These are phyloP conservation scores for Thermophis baileyi DNA, from an alignment of 2,113 vertebrate genomes.

Conservation along the genomic window DNA sequence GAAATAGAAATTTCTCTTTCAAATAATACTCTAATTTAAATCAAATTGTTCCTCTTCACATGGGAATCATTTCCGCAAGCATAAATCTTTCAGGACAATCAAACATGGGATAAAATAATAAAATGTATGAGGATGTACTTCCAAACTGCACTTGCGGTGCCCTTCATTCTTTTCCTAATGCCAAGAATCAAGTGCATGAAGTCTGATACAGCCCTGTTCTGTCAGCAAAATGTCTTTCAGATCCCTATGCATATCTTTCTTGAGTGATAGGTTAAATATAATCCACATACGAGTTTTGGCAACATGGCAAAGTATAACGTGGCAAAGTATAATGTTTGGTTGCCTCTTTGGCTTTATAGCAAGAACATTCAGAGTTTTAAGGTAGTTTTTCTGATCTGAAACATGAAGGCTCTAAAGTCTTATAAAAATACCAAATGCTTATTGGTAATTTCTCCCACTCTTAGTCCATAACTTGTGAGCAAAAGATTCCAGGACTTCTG, in stretches of 20 bases:
- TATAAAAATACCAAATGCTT: not conserved
- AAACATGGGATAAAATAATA: not conserved
- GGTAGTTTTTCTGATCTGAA: not conserved
- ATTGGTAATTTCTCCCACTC: not conserved
- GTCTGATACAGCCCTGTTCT: slow-evolving; percentile 1
- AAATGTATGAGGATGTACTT: not conserved
- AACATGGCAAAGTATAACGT: not conserved
- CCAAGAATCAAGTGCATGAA: not conserved
- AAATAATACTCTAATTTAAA: not conserved
- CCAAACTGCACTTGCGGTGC: not conserved
- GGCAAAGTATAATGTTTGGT: not conserved
- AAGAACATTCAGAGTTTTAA: not conserved
- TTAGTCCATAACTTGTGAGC: not conserved
- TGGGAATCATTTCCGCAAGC: not conserved
- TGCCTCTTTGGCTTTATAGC: not conserved
- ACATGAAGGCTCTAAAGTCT: not conserved
- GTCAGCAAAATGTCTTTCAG: slow-evolving; percentile 11
- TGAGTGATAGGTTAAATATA: not conserved
- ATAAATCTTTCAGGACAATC: not conserved
- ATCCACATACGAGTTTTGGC: not conserved
- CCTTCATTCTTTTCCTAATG: not conserved
- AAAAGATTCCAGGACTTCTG: slow-evolving; percentile 5
- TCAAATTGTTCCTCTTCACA: not conserved
- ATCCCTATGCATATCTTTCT: not conserved
- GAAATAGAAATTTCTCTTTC: not conserved